Percentiles rank a stretch among this genome's conserved stretches.
Conservation (phyloP, 2,113 vertebrate species). For the Donacobius atricapilla region DNA sequence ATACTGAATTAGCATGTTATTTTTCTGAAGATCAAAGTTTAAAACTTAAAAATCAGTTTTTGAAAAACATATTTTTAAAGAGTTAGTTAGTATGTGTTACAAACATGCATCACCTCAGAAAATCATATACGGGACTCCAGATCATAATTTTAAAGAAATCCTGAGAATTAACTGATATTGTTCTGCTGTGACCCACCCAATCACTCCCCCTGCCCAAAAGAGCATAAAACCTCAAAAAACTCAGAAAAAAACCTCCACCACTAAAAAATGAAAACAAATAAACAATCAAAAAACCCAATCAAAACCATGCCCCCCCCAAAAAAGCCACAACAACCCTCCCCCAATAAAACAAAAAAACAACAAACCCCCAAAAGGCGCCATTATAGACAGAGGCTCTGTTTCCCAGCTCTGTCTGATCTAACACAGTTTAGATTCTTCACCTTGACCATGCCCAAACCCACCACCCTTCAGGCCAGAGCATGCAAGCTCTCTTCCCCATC, state of each 20-base stretch:
- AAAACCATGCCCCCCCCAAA: neutral
- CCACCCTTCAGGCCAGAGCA: neutral
- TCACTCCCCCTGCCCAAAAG: fast-evolving
- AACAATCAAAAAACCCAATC: neutral
- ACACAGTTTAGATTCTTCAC: neutral
- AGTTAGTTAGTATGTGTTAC: neutral
- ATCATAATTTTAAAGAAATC: neutral
- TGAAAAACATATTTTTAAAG: neutral
- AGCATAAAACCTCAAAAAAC: neutral
- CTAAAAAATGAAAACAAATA: neutral
- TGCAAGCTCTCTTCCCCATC: neutral
- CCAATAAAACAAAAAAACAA: neutral
- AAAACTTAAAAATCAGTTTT: neutral
- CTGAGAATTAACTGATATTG: neutral
- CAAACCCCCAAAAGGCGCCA: neutral
- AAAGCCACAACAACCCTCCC: no score
- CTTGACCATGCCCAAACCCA: neutral
- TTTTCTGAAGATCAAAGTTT: neutral
- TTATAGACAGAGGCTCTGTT: neutral
- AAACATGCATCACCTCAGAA: neutral
- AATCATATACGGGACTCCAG: neutral
- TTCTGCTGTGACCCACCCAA: neutral
- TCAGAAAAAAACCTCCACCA: no score
- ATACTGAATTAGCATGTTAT: neutral
- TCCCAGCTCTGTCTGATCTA: neutral